Conservation (phyloP, 1,140 invertebrate genomes). For the Tetraneura akinire region DNA sequence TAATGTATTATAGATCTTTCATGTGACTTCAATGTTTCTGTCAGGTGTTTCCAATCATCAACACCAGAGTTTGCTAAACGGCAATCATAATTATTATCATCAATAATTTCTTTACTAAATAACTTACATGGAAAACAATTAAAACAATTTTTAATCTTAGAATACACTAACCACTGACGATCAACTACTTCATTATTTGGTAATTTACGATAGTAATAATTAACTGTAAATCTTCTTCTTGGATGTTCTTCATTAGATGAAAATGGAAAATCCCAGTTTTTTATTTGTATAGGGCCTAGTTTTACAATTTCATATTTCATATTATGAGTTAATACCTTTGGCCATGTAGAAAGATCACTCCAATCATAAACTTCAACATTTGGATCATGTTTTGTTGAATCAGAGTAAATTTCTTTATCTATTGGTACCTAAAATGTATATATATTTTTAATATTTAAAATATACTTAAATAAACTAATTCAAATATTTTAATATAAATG, state of each 20-base stretch:
- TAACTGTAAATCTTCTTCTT: background rate
- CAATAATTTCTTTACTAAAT: background rate
- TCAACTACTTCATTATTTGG: constrained; percentile 17
- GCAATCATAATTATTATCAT: background rate
- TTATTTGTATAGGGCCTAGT: background rate
- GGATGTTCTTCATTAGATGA: background rate
- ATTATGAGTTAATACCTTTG: background rate
- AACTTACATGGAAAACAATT: constrained; percentile 16
- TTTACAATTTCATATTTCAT: background rate
- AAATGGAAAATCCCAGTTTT: background rate
- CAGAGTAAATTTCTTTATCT: no score
- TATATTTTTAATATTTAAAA: no score
- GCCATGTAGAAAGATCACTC: background rate
- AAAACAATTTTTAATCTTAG: background rate
- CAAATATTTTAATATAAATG: no score
- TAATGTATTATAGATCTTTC: background rate
- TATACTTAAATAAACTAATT: no score
- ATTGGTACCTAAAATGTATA: no score
- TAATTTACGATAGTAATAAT: background rate
- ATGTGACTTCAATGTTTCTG: background rate
- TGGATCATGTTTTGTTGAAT: no score
- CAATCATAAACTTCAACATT: no score
- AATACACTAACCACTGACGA: background rate
- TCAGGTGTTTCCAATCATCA: constrained; percentile 8
- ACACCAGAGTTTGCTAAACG: background rate